phyloP scores from a whole-genome alignment of 2,113 vertebrate species.

The Sakesphorus luctuosus region DNA sequence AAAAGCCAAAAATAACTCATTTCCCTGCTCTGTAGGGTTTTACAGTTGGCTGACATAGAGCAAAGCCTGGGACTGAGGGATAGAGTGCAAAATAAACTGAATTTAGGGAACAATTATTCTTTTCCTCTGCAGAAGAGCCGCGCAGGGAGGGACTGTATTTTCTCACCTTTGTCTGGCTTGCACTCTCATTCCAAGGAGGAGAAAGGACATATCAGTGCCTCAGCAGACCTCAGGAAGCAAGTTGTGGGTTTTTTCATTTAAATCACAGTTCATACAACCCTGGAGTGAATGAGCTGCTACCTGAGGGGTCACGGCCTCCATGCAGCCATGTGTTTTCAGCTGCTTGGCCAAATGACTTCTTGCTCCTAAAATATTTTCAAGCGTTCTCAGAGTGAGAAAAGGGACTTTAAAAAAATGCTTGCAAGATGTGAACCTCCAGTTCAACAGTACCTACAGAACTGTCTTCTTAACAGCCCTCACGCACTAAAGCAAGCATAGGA shows the following conservation, averaged over 20 bases:
- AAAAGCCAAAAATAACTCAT: conserved; percentile 35
- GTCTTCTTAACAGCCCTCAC: background rate
- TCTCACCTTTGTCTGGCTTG: conserved; percentile 10
- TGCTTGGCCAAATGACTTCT: background rate
- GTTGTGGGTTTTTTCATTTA: background rate
- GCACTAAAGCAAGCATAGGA: background rate
- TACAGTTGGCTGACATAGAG: background rate
- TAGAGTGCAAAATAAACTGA: background rate
- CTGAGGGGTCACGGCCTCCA: background rate
- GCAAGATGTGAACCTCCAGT: background rate
- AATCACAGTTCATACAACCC: conserved; percentile 24
- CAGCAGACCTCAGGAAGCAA: background rate
- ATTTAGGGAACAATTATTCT: background rate
- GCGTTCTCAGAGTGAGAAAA: background rate
- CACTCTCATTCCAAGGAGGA: background rate
- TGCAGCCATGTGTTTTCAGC: background rate
- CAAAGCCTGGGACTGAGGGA: background rate
- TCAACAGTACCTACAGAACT: background rate
- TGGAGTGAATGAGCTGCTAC: conserved; percentile 16
- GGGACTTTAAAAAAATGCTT: background rate
- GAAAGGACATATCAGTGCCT: background rate
- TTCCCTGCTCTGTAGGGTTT: background rate
- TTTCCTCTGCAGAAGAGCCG: background rate
- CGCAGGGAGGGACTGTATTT: background rate
- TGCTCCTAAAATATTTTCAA: background rate